Conservation (phyloP, 2,113 vertebrate species). For the Bungarus multicinctus region DNA sequence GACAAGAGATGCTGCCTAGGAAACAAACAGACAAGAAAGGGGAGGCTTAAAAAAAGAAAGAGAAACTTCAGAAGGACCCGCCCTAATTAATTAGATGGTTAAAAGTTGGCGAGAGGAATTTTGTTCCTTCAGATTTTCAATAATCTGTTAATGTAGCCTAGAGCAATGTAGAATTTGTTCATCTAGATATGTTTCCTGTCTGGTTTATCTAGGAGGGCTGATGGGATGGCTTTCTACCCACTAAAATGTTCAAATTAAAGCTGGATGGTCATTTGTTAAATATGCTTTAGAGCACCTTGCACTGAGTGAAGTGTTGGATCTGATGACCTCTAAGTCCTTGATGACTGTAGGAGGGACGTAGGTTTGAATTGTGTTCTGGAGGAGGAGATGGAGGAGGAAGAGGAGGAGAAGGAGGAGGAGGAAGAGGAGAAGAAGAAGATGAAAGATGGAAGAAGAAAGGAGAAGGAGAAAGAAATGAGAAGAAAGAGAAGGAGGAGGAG, state of each 20-base stretch:
- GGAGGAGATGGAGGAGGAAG: background rate
- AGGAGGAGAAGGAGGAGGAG: background rate
- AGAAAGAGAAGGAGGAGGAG: background rate
- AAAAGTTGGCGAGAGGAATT: background rate
- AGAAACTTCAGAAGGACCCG: background rate
- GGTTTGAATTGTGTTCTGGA: background rate
- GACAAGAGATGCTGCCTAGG: background rate
- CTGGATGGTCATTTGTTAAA: background rate
- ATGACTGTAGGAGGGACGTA: background rate
- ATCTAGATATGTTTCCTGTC: background rate
- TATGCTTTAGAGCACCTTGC: background rate
- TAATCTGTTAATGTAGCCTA: background rate
- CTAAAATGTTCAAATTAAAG: background rate
- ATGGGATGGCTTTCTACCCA: background rate
- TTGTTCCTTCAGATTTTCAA: background rate
- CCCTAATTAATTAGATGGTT: background rate
- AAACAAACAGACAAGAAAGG: background rate
- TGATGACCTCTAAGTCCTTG: background rate
- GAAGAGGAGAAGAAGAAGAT: too few relatives aligned
- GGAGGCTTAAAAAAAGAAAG: background rate
- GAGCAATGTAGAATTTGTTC: background rate
- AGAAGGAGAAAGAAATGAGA: background rate
- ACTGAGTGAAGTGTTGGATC: background rate
- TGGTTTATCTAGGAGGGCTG: background rate
- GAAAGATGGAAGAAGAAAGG: too few relatives aligned